A percentile compares a stretch with the other conserved stretches of the same genome.
Evolutionary conservation across 2,797 vertebrate genomes (phyloP).

Genomic region (Hephaestus fuliginosus): DNA sequence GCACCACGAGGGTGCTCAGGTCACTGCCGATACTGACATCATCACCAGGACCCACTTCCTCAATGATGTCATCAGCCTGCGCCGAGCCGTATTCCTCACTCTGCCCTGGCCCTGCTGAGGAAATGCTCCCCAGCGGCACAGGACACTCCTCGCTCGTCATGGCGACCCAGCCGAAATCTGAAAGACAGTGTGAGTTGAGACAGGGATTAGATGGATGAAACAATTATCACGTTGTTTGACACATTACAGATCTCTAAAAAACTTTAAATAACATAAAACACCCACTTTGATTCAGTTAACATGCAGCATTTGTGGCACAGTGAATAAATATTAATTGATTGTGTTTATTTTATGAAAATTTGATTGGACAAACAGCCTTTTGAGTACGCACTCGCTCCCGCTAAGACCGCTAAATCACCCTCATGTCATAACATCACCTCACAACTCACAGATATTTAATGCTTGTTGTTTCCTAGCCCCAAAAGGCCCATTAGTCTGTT

Average conservation of each 20-base stretch:
- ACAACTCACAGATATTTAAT: slow-evolving; percentile 40
- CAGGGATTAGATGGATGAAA: slow-evolving; percentile 18
- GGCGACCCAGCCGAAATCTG: slow-evolving; percentile 79
- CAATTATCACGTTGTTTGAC: not conserved
- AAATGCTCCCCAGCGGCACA: slow-evolving; percentile 81
- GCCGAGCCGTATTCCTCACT: slow-evolving; percentile 79
- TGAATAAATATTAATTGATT: slow-evolving; percentile 15
- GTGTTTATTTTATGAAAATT: slow-evolving; percentile 15
- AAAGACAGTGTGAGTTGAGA: slow-evolving; percentile 36
- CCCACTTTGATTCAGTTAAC: slow-evolving; percentile 2
- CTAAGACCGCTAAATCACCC: slow-evolving; percentile 5
- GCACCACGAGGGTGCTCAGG: slow-evolving; percentile 88
- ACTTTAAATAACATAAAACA: not conserved
- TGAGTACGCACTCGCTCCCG: not conserved
- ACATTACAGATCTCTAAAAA: not conserved
- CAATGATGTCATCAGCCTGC: slow-evolving; percentile 84
- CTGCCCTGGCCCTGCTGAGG: slow-evolving; percentile 81
- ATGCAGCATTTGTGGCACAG: not conserved
- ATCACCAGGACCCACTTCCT: slow-evolving; percentile 81
- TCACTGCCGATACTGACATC: slow-evolving; percentile 85
- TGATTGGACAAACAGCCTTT: slow-evolving; percentile 3
- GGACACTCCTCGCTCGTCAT: slow-evolving; percentile 89
- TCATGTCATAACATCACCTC: slow-evolving; percentile 21
- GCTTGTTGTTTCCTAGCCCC: slow-evolving; percentile 31
- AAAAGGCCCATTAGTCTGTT: slow-evolving; percentile 38